Percentiles rank a stretch among this genome's conserved stretches.
phyloP scores from a whole-genome alignment of 2,113 vertebrate genomes.

The Macquaria ambigua region DNA sequence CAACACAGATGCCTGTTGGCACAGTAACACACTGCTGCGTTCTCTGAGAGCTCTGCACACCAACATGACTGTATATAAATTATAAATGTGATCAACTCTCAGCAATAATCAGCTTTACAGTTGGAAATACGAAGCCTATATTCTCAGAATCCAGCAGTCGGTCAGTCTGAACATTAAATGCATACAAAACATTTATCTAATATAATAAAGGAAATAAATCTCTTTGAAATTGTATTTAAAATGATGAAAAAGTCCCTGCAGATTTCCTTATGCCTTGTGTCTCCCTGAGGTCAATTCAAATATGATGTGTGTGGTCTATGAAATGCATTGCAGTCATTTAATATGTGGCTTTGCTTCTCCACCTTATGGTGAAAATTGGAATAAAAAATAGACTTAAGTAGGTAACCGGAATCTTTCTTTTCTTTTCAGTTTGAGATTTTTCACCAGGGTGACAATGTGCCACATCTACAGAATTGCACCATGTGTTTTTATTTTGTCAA shows the following conservation, averaged over 20 bases:
- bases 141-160: conserved; percentile 7
- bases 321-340: background rate
- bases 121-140: conserved; percentile 7
- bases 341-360: conserved; percentile 17
- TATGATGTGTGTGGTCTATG: background rate
- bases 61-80: background rate
- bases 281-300: conserved; percentile 40
- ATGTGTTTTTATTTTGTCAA: conserved; percentile 1
- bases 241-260: conserved; percentile 36
- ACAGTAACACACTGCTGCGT: conserved; percentile 19
- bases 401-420: no score
- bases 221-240: background rate
- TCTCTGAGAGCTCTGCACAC: background rate
- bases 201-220: conserved; percentile 8
- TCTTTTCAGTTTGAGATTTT: background rate
- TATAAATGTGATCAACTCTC: background rate
- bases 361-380: background rate
- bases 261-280: conserved; percentile 17
- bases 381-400: background rate
- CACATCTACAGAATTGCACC: conserved; percentile 34
- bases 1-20: conserved; percentile 4
- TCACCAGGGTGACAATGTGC: conserved; percentile 12
- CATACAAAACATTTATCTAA: conserved; percentile 6
- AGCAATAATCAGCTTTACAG: background rate
- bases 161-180: conserved; percentile 24